Evolutionary conservation across 2,797 vertebrate species (phyloP).

Genomic region (Psittacula derbiana): DNA sequence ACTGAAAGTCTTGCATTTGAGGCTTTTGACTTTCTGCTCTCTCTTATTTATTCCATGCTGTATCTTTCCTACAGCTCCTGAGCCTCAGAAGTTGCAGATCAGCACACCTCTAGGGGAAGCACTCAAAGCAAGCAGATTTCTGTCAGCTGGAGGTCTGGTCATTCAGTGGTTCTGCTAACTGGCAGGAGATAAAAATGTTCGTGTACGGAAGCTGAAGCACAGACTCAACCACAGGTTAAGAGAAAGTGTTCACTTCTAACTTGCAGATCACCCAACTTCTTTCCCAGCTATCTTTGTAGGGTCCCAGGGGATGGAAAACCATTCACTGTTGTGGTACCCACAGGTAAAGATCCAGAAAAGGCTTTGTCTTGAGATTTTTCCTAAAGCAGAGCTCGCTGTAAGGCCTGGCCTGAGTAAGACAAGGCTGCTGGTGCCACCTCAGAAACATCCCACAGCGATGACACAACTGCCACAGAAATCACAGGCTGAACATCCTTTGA

Average conservation of each 20-base stretch:
- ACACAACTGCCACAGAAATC: background rate
- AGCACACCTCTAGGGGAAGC: background rate
- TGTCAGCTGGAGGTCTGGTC: background rate
- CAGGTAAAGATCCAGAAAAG: background rate
- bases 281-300: background rate
- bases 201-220: rapidly evolving
- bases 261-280: rapidly evolving
- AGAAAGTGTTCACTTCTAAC: rapidly evolving
- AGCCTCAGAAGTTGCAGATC: background rate
- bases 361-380: background rate
- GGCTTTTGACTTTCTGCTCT: background rate
- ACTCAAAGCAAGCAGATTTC: background rate
- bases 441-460: background rate
- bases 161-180: background rate
- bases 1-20: background rate
- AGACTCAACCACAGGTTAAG: rapidly evolving
- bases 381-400: background rate
- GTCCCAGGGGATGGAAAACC: background rate
- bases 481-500: background rate
- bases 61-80: background rate
- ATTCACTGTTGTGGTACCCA: rapidly evolving
- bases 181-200: background rate
- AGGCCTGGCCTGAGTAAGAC: background rate
- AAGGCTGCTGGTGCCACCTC: background rate
- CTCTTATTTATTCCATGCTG: background rate